phyloP scores from a whole-genome alignment of 2,113 vertebrate species.

The Falcunculus frontatus region DNA sequence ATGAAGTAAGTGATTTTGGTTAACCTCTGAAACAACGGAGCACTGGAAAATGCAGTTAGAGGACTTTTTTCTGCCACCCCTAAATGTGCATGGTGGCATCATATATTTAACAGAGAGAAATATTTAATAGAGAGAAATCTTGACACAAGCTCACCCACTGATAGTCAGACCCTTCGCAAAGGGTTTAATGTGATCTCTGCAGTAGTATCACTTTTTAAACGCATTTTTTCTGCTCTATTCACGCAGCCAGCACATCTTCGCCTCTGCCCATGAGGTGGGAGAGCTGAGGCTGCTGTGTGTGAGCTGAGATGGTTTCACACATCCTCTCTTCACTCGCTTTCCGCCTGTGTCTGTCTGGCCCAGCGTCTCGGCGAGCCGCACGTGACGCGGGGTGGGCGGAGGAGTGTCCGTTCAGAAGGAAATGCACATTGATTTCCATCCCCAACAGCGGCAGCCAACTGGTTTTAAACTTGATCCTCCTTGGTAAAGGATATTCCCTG shows the following conservation, averaged over 20 bases:
- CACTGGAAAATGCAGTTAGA: background rate
- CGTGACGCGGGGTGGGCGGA: background rate
- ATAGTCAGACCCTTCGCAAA: background rate
- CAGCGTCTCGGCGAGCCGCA: background rate
- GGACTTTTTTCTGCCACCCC: background rate
- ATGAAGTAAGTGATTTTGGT: slow-evolving; percentile 48
- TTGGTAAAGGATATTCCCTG: background rate
- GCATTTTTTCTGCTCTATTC: background rate
- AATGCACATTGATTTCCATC: slow-evolving; percentile 33
- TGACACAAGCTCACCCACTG: background rate
- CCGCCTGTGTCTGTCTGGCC: background rate
- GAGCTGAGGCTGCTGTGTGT: background rate
- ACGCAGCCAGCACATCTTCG: background rate
- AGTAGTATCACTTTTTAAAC: background rate
- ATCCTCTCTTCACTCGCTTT: background rate
- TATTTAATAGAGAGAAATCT: background rate
- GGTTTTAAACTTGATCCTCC: background rate
- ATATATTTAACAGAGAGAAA: background rate
- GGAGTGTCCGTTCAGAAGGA: background rate
- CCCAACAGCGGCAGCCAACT: background rate
- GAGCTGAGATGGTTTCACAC: background rate
- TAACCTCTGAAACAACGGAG: slow-evolving; percentile 24
- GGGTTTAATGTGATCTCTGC: background rate
- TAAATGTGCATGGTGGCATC: background rate
- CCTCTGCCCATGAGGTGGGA: background rate